Base-by-base conservation (phyloP, 2,113 vertebrate genomes). In the Pontoporia blainvillei region DNA sequence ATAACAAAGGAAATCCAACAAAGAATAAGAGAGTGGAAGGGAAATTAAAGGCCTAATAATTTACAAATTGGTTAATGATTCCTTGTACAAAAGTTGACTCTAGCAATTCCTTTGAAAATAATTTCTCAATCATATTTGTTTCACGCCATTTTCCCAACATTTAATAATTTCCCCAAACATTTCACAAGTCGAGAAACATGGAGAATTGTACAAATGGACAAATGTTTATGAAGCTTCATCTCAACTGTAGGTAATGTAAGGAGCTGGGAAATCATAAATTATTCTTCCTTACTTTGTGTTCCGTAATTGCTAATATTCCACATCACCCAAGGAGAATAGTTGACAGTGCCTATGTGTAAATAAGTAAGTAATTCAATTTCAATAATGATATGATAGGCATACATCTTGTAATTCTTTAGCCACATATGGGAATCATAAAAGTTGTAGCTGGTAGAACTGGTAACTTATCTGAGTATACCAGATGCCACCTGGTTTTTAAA, bases 341-440 rank as follows among this genome's bases (percentile, higher is more conserved):
- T 54, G 34, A 25, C 41, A 85, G 88, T 78, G 39, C 34, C 23
- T 66, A 11, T 29, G 66, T 69, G 21, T 94, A 93, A 95, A 62
- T 78, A 89, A 81, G 90, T 81, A 71, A 57, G 90, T 81, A 66
- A 57, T 73, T 78, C 57, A 57, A 5, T 72, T 81, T 92, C 69
- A 67, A 21, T 72, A 86, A 57, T 59, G 66, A 94, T 72, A 95
- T 59, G 83, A 81, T 41, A 86, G 52, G 41, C 41, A 75, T 44
- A 18, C 71, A 39, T 85, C 75, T 79, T 85, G 49, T 90, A 49
- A 71, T 76, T 67, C 91, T 92, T 88, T 85, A 87, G 31, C n/a
- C 90, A 86, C 87, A 96, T 98, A 46, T 97, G 95, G 94, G 90
- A 97, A 49, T 90, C 87, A 96, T 97, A 92, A 96, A 78, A 36